Evolutionary conservation across 1,140 invertebrate genomes (phyloP), one percentile per base, ranked within the genome.

Genomic region (Drepana arcuata): DNA sequence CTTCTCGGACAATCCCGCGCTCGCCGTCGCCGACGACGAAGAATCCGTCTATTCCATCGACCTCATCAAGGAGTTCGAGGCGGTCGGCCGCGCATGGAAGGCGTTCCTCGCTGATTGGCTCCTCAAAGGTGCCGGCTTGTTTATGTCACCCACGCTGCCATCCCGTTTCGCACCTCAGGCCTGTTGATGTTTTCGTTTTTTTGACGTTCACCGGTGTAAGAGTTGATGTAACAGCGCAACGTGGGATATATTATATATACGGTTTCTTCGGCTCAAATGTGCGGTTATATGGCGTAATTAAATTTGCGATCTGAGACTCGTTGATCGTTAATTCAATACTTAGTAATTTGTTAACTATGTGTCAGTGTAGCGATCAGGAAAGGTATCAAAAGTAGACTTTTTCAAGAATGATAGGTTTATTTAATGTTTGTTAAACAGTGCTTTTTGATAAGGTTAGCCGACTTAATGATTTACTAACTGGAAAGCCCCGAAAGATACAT

Each of bases 41-140:
- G 86, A 87, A 38, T 66, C 67, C 49, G 88, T 91, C 51, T 92
- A 93, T 78, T 88, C 89, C 14, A 84, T 91, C 58, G 91, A 93
- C 68, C 88, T 93, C 58, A 95, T 94, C 78, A 93, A 93, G 83
- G 93, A 94, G 71, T 95, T 94, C 75, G 92, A 93, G 49, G 84
- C 89, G 24, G 87, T 91, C 56, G 89, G 91, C 48, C 89, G 89
- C 31, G 86, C 86, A 14, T 90, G 91, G 85, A 92, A 91, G 69
- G 86, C 88, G 54, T 88, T 89, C 72, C 85, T 93, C 41, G 87
- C 88, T 38, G 88, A 91, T 67, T 83, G 88, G 49, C 83, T 93
- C 11, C 86, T 89, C 55, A 86, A 88, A 93, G 91, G 92, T 92
- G 84, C 38, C 59, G 55, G 59, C 44, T 69, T 71, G 67, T 69